Evolutionary conservation across 2,888 invertebrate genomes (phyloP).

Genomic region (Saturnia japonica): DNA sequence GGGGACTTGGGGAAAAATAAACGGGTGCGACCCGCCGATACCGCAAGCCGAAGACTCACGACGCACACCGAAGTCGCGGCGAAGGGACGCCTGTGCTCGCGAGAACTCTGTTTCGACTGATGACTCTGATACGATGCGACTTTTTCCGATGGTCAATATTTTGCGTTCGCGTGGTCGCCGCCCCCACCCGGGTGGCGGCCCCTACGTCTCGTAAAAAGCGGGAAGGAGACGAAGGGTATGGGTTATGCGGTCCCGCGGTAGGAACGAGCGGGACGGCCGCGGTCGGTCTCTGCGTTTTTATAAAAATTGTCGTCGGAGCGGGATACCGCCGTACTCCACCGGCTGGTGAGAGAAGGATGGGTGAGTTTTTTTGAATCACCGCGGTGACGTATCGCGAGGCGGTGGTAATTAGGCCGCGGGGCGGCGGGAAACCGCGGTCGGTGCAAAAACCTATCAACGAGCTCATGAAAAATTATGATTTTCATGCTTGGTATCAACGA

Average conservation of each 20-base stretch:
- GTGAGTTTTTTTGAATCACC: conserved; percentile 79
- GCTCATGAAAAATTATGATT: conserved; percentile 81
- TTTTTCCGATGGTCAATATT: conserved; percentile 84
- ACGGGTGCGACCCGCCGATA: conserved; percentile 65
- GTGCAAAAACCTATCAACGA: conserved; percentile 81
- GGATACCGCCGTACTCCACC: conserved; percentile 54
- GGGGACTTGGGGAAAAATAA: conserved; percentile 71
- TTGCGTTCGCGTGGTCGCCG: conserved; percentile 81
- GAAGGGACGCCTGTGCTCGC: conserved; percentile 70
- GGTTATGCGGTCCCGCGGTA: conserved; percentile 65
- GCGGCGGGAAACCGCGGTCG: conserved; percentile 80
- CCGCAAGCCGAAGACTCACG: conserved; percentile 80
- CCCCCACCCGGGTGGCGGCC: conserved; percentile 79
- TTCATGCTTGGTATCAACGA: conserved; percentile 67
- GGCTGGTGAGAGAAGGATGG: conserved; percentile 69
- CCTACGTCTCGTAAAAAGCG: conserved; percentile 83
- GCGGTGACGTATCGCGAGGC: conserved; percentile 79
- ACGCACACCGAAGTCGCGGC: conserved; percentile 72
- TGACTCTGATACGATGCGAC: conserved; percentile 82
- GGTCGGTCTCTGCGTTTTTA: conserved; percentile 81
- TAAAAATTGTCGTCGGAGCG: conserved; percentile 76
- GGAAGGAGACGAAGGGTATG: conserved; percentile 81
- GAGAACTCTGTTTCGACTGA: conserved; percentile 81
- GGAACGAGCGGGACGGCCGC: conserved; percentile 79
- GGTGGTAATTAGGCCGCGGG: conserved; percentile 80